Evolutionary conservation across 2,113 vertebrate species (phyloP), one percentile per base, ranked within the genome.

Genomic region (Meleagris gallopavo): DNA sequence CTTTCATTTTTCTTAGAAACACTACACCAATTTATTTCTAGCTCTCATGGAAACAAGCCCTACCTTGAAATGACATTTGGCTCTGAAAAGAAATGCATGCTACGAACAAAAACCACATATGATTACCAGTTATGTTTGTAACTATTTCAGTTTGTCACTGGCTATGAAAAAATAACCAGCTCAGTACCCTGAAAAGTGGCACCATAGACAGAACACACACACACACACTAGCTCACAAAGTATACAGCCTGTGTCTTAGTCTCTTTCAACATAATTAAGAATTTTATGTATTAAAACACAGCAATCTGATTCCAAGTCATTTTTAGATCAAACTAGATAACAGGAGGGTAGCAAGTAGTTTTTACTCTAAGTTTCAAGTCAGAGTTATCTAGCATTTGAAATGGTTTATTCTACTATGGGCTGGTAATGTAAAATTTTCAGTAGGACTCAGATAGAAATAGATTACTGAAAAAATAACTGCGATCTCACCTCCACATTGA

Each of bases 381-480:
- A 72, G 17, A 48, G 7, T 55, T 34, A 15, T 13, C 41, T 9
- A 27, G n/a, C 13, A 10, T 13, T 58, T 36, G 45, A 17, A 0
- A 10, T 0, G 17, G 65, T 72, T 84, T 71, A 2, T 75, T 67
- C 54, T 10, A 46, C 38, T 46, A 29, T 0, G 1, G 18, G 5
- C 9, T 40, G 24, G 30, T 54, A 15, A 2, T 2, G 29, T 40
- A 36, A 72, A 25, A 36, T 18, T 41, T 32, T 61, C 20, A 62
- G 14, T 4, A 73, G 46, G 48, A 16, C 58, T 12, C 6, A 69
- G 43, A 34, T 29, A 22, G 48, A 3, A 22, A 48, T 1, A 2
- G 2, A 8, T 15, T 62, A 5, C 22, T 57, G 32, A 13, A 66
- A 40, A 43, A 9, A 5, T 3, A 25, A 4, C 15, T n/a, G 70